Base-by-base conservation (phyloP, 1,140 invertebrate species). In the Pogonomyrmex californicus region DNA sequence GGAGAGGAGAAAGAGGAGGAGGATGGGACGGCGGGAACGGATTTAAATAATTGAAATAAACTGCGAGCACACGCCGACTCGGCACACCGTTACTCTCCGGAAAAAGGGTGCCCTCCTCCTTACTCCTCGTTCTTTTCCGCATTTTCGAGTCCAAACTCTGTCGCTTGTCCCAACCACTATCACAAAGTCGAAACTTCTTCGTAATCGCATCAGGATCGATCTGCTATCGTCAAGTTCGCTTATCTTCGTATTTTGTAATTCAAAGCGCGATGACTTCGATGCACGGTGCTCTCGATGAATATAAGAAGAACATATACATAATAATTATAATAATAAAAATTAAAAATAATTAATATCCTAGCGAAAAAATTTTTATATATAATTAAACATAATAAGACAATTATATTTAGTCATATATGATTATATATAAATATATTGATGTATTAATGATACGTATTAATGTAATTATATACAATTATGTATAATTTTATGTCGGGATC, bases 21-120 rank as follows among this genome's bases (percentile, higher is more conserved):
- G 12, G n/a, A 9, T 3, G 75, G 10, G 49, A 30, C 23, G 73
- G n/a, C 49, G 54, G 23, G 54, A 17, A 30, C 79, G 81, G 81
- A 86, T 77, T 90, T 86, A 90, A 90, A 90, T 90, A 86, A 88
- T 90, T 90, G 77, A 89, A 90, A 89, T 89, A 77, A 90, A 90
- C 65, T 87, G 51, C 12, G 62, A 9, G 65, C 10, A 38, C 23
- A n/a, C 12, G 79, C 62, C 85, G 49, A 73, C 38, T 58, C 44
- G 77, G 51, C 33, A 54, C 62, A 63, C 66, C 71, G 36, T 78
- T 60, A 83, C 58, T 36, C 33, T 41, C 23, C 63, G 60, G n/a
- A 51, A 63, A 73, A 85, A 36, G 63, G 33, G 56, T 51, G 33
- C 33, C 49, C 7, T 9, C 10, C 47, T 23, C n/a, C 63, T 17